Percentiles rank a stretch among this genome's conserved stretches.
phyloP scores from a whole-genome alignment of 2,888 invertebrate species.

The Ormyrus rosae region DNA sequence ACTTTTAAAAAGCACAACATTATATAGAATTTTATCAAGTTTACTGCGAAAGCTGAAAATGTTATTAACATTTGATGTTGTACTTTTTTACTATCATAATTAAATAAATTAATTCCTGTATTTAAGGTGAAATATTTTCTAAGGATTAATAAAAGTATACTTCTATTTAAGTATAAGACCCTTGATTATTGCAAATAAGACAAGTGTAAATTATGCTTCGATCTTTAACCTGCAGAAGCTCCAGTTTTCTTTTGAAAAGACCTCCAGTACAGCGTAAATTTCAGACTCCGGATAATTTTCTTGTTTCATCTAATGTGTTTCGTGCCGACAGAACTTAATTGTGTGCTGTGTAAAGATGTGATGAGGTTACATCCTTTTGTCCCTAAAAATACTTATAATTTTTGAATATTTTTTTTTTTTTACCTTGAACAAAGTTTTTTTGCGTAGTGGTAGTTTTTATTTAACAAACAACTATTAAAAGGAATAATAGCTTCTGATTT shows the following conservation, averaged over 20 bases:
- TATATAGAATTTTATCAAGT: neutral
- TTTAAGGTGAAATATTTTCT: constrained; percentile 1
- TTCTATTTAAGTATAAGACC: constrained; percentile 14
- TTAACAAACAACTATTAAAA: neutral
- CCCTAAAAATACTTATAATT: neutral
- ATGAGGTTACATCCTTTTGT: constrained; percentile 29
- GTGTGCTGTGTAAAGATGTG: constrained; percentile 43
- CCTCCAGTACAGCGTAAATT: constrained; percentile 55
- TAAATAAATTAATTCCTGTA: neutral
- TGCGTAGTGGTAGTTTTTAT: too few species aligned
- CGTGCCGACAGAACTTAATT: constrained; percentile 37
- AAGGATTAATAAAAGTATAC: constrained; percentile 11
- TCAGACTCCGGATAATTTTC: constrained; percentile 33
- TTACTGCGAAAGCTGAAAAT: neutral
- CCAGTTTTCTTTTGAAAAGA: constrained; percentile 50
- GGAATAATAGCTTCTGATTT: neutral
- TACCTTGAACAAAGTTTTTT: neutral
- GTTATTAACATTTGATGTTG: constrained; percentile 10
- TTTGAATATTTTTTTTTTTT: neutral
- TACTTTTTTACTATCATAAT: constrained; percentile 2
- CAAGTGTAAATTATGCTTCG: constrained; percentile 49
- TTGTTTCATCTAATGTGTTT: constrained; percentile 49
- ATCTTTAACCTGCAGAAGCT: constrained; percentile 57
- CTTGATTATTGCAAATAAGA: constrained; percentile 19
- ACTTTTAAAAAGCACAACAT: constrained; percentile 14